Percentiles rank a stretch among this genome's conserved stretches.
These are phyloP conservation scores for Bombus terrestris DNA, from an alignment of 1,140 invertebrate genomes.

Conservation along the genomic window DNA sequence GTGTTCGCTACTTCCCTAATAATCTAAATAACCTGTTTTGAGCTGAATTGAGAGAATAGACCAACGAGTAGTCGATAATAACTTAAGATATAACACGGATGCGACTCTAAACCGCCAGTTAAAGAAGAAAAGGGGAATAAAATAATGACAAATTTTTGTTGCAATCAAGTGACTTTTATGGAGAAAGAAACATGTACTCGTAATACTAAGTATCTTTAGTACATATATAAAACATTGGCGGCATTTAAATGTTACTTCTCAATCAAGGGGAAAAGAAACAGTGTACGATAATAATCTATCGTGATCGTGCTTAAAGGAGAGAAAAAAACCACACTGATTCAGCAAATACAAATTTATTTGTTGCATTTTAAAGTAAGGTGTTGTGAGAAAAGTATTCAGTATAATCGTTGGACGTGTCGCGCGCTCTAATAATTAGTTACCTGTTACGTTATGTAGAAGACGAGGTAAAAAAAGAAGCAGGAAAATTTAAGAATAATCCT, in stretches of 20 bases:
- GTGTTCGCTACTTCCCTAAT: not conserved
- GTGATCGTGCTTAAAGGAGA: not conserved
- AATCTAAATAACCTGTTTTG: not conserved
- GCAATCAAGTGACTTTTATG: not conserved
- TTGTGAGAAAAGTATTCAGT: not conserved
- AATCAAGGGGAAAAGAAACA: not conserved
- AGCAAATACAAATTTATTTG: not conserved
- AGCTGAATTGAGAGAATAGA: not conserved
- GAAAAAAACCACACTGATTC: slow-evolving; percentile 5
- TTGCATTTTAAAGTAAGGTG: not conserved
- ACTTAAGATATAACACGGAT: too few relatives aligned
- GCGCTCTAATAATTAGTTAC: not conserved
- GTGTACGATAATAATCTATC: not conserved
- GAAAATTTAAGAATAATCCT: not conserved
- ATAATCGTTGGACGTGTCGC: not conserved
- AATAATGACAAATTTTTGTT: not conserved
- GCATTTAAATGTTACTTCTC: not conserved
- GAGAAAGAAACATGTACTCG: not conserved
- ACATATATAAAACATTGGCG: not conserved
- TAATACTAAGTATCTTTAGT: not conserved
- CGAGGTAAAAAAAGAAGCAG: not conserved
- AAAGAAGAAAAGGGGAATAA: too few relatives aligned
- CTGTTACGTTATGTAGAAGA: not conserved
- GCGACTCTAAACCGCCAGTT: too few relatives aligned
- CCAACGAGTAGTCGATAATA: too few relatives aligned